Conservation (phyloP, 2,888 invertebrate genomes). For the Atethmia centrago region DNA sequence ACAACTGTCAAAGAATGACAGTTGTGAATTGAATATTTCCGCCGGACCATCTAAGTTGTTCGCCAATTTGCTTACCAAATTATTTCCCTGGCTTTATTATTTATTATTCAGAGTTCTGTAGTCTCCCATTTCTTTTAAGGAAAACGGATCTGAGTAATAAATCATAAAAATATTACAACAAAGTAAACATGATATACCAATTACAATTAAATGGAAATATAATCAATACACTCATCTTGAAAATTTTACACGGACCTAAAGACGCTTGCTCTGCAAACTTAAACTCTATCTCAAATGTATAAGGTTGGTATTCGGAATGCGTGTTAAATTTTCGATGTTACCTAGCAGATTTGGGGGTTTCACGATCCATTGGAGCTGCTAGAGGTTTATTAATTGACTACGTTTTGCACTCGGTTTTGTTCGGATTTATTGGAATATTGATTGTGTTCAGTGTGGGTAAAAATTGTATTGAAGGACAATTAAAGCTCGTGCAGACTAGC, state of each 20-base stretch:
- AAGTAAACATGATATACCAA: conserved; percentile 31
- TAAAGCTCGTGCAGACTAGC: no score
- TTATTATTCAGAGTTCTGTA: not conserved
- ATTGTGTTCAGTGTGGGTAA: not conserved
- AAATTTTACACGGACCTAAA: not conserved
- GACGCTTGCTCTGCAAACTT: not conserved
- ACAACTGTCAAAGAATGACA: no score
- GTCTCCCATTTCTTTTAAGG: not conserved
- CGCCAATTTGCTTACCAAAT: no score
- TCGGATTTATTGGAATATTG: conserved; percentile 11
- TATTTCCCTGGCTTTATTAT: no score
- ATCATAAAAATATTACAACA: conserved; percentile 16
- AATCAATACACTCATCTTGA: conserved; percentile 25
- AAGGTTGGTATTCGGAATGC: not conserved
- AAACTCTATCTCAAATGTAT: fast-evolving
- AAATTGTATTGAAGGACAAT: not conserved
- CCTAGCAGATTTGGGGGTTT: conserved; percentile 9
- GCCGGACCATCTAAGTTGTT: no score
- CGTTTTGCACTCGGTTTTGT: conserved; percentile 5
- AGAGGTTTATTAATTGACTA: conserved; percentile 32
- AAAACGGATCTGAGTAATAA: conserved; percentile 4
- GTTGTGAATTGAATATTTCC: no score
- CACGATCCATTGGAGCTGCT: conserved; percentile 22
- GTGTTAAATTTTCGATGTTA: not conserved
- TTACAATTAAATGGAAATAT: conserved; percentile 39